These are phyloP conservation scores for Campaea margaritaria DNA, from an alignment of 2,888 invertebrate genomes.

Conservation along the genomic window DNA sequence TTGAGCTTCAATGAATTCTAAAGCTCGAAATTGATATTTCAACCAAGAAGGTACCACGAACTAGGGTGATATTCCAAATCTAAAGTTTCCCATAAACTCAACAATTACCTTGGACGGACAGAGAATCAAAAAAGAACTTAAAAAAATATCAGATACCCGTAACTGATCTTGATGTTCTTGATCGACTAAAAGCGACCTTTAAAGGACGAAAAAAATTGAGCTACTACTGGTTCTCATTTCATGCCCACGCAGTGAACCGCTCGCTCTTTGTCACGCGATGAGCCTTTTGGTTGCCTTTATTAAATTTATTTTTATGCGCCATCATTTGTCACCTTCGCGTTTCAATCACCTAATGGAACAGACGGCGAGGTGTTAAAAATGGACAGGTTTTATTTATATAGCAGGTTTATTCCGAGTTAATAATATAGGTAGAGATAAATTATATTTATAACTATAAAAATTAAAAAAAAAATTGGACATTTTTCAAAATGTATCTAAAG, in stretches of 20 bases:
- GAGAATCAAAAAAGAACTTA: slow-evolving; percentile 10
- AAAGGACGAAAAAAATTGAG: slow-evolving; percentile 32
- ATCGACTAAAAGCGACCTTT: slow-evolving; percentile 53
- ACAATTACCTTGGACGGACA: slow-evolving; percentile 12
- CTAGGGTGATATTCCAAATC: neutral
- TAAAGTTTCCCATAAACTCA: slow-evolving; percentile 16
- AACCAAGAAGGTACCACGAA: neutral
- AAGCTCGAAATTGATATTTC: neutral
- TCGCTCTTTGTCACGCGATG: slow-evolving; percentile 16
- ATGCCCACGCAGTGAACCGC: slow-evolving; percentile 3
- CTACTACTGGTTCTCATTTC: slow-evolving; percentile 31
- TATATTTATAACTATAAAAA: too few species aligned
- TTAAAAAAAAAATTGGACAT: too few species aligned
- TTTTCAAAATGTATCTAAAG: too few species aligned
- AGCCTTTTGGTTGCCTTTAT: slow-evolving; percentile 14
- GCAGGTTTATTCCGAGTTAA: too few species aligned
- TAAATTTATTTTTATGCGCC: slow-evolving; percentile 22
- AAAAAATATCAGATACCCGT: slow-evolving; percentile 41
- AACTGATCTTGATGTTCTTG: slow-evolving; percentile 58
- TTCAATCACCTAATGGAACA: slow-evolving; percentile 10
- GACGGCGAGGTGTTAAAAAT: neutral
- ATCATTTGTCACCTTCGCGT: slow-evolving; percentile 11
- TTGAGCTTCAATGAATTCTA: too few species aligned
- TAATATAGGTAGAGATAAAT: too few species aligned
- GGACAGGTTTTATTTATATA: neutral